Conservation (phyloP, 2,113 vertebrate genomes). For the Climacteris rufus region DNA sequence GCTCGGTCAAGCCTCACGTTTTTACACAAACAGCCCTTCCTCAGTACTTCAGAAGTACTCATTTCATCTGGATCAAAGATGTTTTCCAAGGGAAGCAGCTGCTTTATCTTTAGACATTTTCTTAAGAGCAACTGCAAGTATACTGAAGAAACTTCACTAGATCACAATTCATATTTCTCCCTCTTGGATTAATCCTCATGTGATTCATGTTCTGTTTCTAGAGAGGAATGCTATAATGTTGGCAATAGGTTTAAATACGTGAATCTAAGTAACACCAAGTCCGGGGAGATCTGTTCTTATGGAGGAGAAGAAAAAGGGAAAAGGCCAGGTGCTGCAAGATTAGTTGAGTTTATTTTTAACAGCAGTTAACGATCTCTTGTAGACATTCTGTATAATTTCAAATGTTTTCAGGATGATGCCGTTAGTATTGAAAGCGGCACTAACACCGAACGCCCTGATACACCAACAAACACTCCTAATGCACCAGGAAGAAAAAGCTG, state of each 20-base stretch:
- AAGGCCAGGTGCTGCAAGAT: not conserved
- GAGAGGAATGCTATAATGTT: not conserved
- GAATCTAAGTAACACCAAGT: not conserved
- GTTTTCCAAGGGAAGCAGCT: not conserved
- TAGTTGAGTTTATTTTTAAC: not conserved
- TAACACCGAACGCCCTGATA: conserved; percentile 91
- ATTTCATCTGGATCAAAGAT: not conserved
- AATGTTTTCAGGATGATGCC: conserved; percentile 85
- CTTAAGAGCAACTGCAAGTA: not conserved
- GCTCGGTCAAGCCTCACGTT: not conserved
- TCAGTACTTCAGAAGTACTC: not conserved
- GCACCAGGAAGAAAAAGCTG: conserved; percentile 96
- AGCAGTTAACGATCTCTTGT: not conserved
- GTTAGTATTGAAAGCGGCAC: conserved; percentile 94
- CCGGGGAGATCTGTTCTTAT: not conserved
- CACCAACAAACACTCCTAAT: conserved; percentile 96
- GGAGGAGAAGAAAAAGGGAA: not conserved
- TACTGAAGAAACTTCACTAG: not conserved
- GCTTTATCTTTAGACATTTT: not conserved
- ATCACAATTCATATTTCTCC: not conserved
- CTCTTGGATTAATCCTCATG: not conserved
- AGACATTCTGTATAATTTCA: not conserved
- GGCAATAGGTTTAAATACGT: not conserved
- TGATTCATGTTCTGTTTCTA: not conserved
- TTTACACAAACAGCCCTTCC: not conserved